phyloP scores from a whole-genome alignment of 2,113 vertebrate species.

The Tupaia chinensis region DNA sequence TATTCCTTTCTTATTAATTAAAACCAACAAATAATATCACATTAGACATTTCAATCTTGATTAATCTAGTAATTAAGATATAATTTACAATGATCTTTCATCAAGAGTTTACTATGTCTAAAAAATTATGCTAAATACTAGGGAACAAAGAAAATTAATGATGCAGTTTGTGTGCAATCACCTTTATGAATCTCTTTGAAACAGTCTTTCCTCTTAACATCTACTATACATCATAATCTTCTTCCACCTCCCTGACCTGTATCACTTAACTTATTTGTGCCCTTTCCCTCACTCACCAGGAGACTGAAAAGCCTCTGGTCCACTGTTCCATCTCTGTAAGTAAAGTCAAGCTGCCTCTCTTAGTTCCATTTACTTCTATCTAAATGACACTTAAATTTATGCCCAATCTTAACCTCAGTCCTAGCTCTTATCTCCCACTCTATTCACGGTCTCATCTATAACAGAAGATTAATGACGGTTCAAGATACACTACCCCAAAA shows the following conservation, averaged over 20 bases:
- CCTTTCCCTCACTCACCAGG: neutral
- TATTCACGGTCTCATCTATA: neutral
- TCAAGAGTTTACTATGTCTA: slow-evolving; percentile 28
- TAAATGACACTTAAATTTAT: slow-evolving; percentile 40
- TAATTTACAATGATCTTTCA: slow-evolving; percentile 33
- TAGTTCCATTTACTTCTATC: neutral
- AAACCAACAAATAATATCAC: neutral
- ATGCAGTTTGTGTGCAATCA: neutral
- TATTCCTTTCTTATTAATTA: slow-evolving; percentile 49
- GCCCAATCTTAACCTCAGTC: slow-evolving; percentile 9
- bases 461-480: neutral
- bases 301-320: neutral
- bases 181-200: neutral
- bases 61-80: slow-evolving; percentile 43
- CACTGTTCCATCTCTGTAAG: neutral
- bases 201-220: neutral
- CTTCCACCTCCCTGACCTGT: neutral
- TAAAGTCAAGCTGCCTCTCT: slow-evolving; percentile 5
- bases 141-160: neutral
- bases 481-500: neutral
- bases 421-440: neutral
- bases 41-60: slow-evolving; percentile 4
- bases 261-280: neutral
- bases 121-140: slow-evolving; percentile 5
- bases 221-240: neutral